Percentiles rank a stretch among this genome's conserved stretches.
Evolutionary conservation across 2,888 invertebrate genomes (phyloP).

Genomic region (Crematogaster levior): DNA sequence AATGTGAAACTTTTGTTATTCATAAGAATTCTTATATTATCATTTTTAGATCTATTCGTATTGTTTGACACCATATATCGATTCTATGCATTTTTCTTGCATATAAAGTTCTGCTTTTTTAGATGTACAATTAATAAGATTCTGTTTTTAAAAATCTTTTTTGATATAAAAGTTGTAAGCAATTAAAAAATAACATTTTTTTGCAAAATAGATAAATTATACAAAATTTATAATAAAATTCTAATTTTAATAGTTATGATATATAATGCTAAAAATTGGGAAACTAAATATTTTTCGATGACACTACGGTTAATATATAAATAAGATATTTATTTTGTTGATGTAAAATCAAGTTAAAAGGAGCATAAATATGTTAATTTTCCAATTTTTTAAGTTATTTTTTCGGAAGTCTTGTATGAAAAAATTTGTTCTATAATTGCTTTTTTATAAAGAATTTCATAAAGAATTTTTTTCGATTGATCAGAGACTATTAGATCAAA

Average conservation of each 20-base stretch:
- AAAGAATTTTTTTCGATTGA: neutral
- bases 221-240: neutral
- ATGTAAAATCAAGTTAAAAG: neutral
- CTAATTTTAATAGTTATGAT: neutral
- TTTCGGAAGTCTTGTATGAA: neutral
- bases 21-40: neutral
- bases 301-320: neutral
- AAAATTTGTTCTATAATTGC: neutral
- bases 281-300: neutral
- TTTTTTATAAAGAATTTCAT: neutral
- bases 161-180: neutral
- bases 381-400: neutral
- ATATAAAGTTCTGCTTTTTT: too few species aligned
- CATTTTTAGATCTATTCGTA: neutral
- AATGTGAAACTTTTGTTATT: neutral
- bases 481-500: neutral
- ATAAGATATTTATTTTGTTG: neutral
- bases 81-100: neutral
- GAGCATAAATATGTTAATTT: neutral
- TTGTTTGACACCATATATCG: neutral
- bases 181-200: neutral
- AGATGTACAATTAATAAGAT: neutral
- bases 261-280: neutral
- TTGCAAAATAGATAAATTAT: neutral
- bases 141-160: neutral